phyloP scores from a whole-genome alignment of 2,797 vertebrate genomes.

The Eulemur rubriventer region DNA sequence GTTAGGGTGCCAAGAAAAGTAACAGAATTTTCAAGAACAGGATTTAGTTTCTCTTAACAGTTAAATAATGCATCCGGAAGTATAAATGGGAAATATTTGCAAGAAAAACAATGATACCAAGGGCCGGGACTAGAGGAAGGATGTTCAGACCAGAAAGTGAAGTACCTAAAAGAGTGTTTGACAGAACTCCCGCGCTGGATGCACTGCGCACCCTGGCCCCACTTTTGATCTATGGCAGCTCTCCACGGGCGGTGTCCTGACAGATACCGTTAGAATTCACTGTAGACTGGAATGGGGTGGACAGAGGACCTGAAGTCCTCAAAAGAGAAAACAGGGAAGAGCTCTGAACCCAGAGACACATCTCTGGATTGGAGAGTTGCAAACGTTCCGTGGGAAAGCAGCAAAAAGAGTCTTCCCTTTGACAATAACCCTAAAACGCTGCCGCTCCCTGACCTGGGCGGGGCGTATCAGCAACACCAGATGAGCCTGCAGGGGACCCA shows the following conservation, averaged over 20 bases:
- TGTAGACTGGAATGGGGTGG: not conserved
- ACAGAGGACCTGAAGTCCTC: not conserved
- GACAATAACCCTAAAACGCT: not conserved
- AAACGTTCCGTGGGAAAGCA: not conserved
- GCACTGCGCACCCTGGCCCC: not conserved
- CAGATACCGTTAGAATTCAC: not conserved
- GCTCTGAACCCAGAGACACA: not conserved
- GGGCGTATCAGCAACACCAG: slow-evolving; percentile 58
- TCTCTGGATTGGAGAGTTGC: not conserved
- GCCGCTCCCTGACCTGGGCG: not conserved
- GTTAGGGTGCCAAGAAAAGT: not conserved
- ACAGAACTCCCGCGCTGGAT: too few species aligned
- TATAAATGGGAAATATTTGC: not conserved
- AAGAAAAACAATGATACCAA: not conserved
- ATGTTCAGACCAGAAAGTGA: not conserved
- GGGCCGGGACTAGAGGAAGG: not conserved
- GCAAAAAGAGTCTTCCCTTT: not conserved
- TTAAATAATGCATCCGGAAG: slow-evolving; percentile 26
- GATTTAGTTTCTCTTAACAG: not conserved
- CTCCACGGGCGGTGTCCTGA: not conserved
- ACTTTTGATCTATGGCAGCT: not conserved
- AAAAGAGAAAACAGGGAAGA: not conserved
- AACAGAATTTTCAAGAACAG: not conserved
- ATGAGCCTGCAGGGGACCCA: not conserved
- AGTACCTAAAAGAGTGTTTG: not conserved